Evolutionary conservation across 2,888 invertebrate genomes (phyloP), one percentile per base, ranked within the genome.

Genomic region (Sarcophaga caerulescens): DNA sequence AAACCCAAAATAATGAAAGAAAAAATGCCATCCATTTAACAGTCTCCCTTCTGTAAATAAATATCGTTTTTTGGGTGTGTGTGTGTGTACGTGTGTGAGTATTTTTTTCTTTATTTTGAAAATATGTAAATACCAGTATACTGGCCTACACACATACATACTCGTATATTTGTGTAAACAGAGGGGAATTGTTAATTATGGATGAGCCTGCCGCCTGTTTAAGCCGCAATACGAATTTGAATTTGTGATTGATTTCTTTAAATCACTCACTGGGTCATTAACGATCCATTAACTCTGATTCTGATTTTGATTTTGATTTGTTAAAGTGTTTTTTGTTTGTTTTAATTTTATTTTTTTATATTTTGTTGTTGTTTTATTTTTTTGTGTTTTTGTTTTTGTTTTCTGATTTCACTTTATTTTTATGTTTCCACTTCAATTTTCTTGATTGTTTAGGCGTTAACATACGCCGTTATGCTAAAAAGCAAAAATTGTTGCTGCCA

Each of bases 181-280:
- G 60, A 23, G 45, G 60, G 23, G 14, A 70, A 76, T 44, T 60
- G 44, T 76, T 63, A 79, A 80, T 82, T 80, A 82, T 77, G 80
- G 77, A 83, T 80, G 76, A 76, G 76, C 1, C 35, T 4, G 35
- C 10, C 8, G 35, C 10, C 8, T 35, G 35, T 52, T 52, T 52
- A 52, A 52, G 52, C 52, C 52, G 52, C 17, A 35, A 10, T 35
- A 35, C 35, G 45, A 78, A 79, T 78, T 60, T 73, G 74, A 77
- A 23, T 35, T 35, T 74, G 71, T 82, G 79, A 83, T 86, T 83
- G 81, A 83, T 86, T 52, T 62, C 25, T 21, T 59, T 47, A 81
- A 81, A 78, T 69, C 23, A 65, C 35, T 35, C 35, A 35, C 19
- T 85, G 57, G 69, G 59, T 85, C 83, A 85, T 85, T 85, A 81